phyloP scores from a whole-genome alignment of 1,140 invertebrate genomes.

The Aphaenogaster rudis region DNA sequence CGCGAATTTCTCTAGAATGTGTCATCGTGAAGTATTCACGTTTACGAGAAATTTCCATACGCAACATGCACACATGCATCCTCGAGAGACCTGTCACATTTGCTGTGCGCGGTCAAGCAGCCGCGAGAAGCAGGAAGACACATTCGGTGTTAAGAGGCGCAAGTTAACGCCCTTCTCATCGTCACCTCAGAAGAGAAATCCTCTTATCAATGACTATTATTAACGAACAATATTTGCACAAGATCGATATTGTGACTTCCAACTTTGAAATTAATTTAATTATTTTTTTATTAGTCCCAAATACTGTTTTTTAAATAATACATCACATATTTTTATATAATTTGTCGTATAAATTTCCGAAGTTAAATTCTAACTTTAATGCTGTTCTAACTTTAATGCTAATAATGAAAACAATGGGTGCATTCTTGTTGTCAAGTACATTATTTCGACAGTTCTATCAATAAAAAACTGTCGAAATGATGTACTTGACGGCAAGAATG shows the following conservation, averaged over 20 bases:
- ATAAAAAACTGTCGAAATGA: constrained; percentile 1
- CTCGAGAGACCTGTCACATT: constrained; percentile 55
- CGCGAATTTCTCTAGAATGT: neutral
- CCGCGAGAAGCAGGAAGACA: neutral
- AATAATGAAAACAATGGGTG: neutral
- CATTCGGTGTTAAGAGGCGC: neutral
- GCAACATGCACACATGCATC: constrained; percentile 39
- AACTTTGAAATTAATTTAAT: neutral
- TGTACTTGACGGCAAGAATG: neutral
- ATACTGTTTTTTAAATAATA: neutral
- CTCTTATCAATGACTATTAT: neutral
- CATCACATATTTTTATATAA: neutral
- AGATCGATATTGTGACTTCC: neutral
- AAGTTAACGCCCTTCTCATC: neutral
- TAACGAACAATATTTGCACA: neutral
- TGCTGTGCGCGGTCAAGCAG: constrained; percentile 20
- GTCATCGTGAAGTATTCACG: neutral
- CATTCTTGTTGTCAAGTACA: neutral
- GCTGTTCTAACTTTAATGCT: neutral
- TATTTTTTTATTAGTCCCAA: neutral
- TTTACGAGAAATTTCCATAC: constrained; percentile 39
- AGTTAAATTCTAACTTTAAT: constrained; percentile 4
- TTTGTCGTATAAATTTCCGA: neutral
- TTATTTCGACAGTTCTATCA: neutral
- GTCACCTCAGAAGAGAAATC: constrained; percentile 1